phyloP scores from a whole-genome alignment of 2,797 vertebrate genomes.

The Nannoperca obscura region DNA sequence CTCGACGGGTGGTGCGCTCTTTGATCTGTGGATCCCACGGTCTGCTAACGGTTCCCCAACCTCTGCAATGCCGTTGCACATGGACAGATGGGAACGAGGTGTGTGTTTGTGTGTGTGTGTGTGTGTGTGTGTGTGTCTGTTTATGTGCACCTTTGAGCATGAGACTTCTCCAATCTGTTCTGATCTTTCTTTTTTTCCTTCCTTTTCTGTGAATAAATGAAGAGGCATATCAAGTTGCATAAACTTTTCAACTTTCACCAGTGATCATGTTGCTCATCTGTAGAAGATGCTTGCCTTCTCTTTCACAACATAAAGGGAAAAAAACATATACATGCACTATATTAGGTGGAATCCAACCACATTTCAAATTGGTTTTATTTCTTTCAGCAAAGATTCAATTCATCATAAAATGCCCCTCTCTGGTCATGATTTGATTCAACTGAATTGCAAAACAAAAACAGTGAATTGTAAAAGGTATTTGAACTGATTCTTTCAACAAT shows the following conservation, averaged over 20 bases:
- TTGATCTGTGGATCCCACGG: constrained; percentile 79
- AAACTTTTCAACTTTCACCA: constrained; percentile 7
- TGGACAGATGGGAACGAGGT: constrained; percentile 52
- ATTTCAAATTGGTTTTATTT: not conserved
- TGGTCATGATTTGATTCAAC: not conserved
- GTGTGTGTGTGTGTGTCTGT: constrained; percentile 19
- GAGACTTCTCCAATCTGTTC: constrained; percentile 41
- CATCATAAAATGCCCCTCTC: not conserved
- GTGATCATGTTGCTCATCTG: constrained; percentile 1
- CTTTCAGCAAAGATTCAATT: not conserved
- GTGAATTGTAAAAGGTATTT: not conserved
- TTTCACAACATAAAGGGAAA: not conserved
- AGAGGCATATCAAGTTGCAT: not conserved
- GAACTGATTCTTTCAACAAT: constrained; percentile 5
- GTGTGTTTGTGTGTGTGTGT: constrained; percentile 21
- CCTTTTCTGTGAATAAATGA: constrained; percentile 15
- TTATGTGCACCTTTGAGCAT: constrained; percentile 17
- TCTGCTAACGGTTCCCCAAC: constrained; percentile 58
- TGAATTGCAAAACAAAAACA: not conserved
- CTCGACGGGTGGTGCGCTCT: constrained; percentile 57
- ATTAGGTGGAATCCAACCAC: not conserved
- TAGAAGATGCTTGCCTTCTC: not conserved
- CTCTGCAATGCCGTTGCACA: constrained; percentile 47
- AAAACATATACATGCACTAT: not conserved
- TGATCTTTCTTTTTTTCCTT: constrained; percentile 7